Base-by-base conservation (phyloP, 2,888 invertebrate species). In the Subacronicta megacephala region DNA sequence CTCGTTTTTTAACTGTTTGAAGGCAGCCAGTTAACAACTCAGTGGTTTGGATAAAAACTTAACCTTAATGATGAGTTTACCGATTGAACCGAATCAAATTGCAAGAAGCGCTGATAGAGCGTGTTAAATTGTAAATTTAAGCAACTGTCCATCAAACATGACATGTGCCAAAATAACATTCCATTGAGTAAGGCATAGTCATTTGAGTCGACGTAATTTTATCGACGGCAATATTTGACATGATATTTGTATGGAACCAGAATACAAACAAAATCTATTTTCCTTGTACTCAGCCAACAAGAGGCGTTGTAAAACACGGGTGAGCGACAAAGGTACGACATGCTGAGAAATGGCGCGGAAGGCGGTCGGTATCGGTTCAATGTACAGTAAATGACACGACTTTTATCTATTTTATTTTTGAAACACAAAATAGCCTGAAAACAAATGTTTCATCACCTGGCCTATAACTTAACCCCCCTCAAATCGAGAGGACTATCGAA, bases 261-360 rank as follows among this genome's bases (percentile, higher is more conserved):
- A 31, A n/a, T 31, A 31, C 5, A 13, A 31, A 7, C 20, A 15
- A 20, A 23, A 40, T n/a, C 3, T 4, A 31, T 20, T 43, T 33
- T 18, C 2, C 31, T 5, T n/a, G n/a, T 31, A 6, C n/a, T 1
- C 31, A n/a, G 31, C n/a, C n/a, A 31, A 1, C 3, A 31, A 31
- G 31, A n/a, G n/a, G 31, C 2, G 31, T 3, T 5, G 3, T 31
- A 16, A 20, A 47, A 43, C 37, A 60, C 15, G 33, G 33, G 33
- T 35, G 23, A 36, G 6, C 17, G 46, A 54, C 20, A 16, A 23
- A 43, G 18, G 16, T 17, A 18, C 38, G 38, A 29, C 17, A 12
- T 29, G n/a, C 29, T 31, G 36, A 43, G 20, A 57, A 65, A 66
- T 62, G 16, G 33, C 2, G 5, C 20, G 52, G 50, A 66, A 66